phyloP scores from a whole-genome alignment of 2,888 invertebrate genomes.

The Embidobia sp. region DNA sequence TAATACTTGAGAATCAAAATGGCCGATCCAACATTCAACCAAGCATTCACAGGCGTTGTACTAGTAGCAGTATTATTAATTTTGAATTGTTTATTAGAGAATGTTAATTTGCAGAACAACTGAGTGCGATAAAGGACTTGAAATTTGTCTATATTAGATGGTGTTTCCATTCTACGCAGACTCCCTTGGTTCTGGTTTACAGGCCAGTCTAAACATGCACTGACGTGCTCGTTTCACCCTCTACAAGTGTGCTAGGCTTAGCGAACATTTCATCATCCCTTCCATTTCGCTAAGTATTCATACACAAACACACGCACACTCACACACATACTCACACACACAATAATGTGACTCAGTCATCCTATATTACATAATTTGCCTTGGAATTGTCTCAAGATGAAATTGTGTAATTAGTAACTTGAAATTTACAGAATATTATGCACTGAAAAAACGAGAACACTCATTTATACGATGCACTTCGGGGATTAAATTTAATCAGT shows the following conservation, averaged over 20 bases:
- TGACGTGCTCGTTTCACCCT: constrained; percentile 46
- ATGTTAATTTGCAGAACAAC: constrained; percentile 39
- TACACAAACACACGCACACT: constrained; percentile 15
- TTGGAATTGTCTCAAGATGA: constrained; percentile 19
- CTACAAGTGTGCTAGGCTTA: constrained; percentile 62
- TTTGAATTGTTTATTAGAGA: constrained; percentile 23
- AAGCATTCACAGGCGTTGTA: not conserved
- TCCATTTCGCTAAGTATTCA: constrained; percentile 12
- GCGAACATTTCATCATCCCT: constrained; percentile 59
- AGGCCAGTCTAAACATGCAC: constrained; percentile 56
- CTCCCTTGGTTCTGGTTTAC: constrained; percentile 49
- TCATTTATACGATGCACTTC: too few species aligned
- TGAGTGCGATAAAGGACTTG: constrained; percentile 33
- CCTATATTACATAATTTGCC: constrained; percentile 30
- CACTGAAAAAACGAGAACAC: too few species aligned
- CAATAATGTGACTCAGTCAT: constrained; percentile 12
- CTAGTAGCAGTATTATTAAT: constrained; percentile 3
- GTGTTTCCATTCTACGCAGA: constrained; percentile 36
- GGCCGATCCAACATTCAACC: not conserved
- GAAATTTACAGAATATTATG: too few species aligned
- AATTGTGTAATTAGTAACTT: constrained; percentile 22
- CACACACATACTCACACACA: not conserved
- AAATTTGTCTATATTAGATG: constrained; percentile 55
- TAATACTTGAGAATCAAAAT: not conserved
- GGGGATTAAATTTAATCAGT: too few species aligned